Percentiles rank a stretch among this genome's conserved stretches.
These are phyloP conservation scores for Trichonephila clavata DNA, from an alignment of 1,140 invertebrate species.

Conservation along the genomic window DNA sequence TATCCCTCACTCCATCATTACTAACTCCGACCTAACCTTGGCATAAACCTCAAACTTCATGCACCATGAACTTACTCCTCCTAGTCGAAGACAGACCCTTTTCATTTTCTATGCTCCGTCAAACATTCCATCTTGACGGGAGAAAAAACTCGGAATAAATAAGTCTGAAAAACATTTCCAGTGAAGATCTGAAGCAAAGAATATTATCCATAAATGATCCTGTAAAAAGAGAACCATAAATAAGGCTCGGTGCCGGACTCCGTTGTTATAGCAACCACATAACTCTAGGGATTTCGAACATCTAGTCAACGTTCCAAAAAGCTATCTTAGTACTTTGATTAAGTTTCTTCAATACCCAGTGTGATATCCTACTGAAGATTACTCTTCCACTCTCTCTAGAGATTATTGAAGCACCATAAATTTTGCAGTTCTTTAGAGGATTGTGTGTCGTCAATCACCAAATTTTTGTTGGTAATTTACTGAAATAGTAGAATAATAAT, in stretches of 20 bases:
- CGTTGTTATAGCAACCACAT: conserved; percentile 28
- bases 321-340: neutral
- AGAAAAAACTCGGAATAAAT: neutral
- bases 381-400: neutral
- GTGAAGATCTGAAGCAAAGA: neutral
- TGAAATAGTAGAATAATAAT: no score
- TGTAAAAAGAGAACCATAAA: neutral
- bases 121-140: neutral
- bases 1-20: neutral
- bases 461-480: neutral
- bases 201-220: neutral
- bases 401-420: neutral
- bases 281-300: neutral
- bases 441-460: neutral
- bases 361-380: neutral
- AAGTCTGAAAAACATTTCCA: neutral
- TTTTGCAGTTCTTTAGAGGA: neutral
- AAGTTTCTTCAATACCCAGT: neutral
- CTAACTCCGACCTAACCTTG: neutral
- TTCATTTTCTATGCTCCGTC: neutral
- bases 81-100: neutral
- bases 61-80: neutral
- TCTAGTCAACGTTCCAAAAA: neutral
- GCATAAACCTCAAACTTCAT: neutral
- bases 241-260: neutral